Conservation (phyloP, 2,888 invertebrate species). For the Drosophila maculinotata region DNA sequence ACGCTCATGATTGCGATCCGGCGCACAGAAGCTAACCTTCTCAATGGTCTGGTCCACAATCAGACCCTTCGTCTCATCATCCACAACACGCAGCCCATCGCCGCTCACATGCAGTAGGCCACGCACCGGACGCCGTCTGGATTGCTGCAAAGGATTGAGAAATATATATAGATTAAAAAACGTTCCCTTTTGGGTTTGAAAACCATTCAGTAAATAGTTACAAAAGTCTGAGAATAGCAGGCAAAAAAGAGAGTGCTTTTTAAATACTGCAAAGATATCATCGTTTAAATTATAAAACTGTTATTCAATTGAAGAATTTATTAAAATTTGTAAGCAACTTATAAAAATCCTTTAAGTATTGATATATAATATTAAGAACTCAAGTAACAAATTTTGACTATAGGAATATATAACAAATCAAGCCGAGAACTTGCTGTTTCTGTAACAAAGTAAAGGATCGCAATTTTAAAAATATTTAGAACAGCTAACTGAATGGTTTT, state of each 20-base stretch:
- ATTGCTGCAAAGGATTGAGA: conserved; percentile 88
- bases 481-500: not conserved
- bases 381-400: too few relatives aligned
- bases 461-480: too few relatives aligned
- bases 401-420: too few relatives aligned
- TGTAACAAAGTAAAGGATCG: too few relatives aligned
- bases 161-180: conserved; percentile 3
- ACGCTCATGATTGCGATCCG: conserved; percentile 98
- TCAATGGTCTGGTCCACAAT: conserved; percentile 99
- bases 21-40: conserved; percentile 99
- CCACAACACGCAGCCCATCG: conserved; percentile 98
- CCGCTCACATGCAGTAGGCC: conserved; percentile 96
- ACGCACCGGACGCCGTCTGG: conserved; percentile 94
- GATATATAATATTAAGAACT: too few relatives aligned
- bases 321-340: too few relatives aligned
- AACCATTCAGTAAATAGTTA: not conserved
- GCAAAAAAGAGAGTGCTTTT: too few relatives aligned
- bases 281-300: too few relatives aligned
- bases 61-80: conserved; percentile 99
- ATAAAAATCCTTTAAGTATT: too few relatives aligned
- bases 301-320: not conserved
- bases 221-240: too few relatives aligned
- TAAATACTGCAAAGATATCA: too few relatives aligned
- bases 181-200: not conserved
- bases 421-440: too few relatives aligned